Evolutionary conservation across 2,888 invertebrate species (phyloP).

Genomic region (Chrysolina oricalcia): DNA sequence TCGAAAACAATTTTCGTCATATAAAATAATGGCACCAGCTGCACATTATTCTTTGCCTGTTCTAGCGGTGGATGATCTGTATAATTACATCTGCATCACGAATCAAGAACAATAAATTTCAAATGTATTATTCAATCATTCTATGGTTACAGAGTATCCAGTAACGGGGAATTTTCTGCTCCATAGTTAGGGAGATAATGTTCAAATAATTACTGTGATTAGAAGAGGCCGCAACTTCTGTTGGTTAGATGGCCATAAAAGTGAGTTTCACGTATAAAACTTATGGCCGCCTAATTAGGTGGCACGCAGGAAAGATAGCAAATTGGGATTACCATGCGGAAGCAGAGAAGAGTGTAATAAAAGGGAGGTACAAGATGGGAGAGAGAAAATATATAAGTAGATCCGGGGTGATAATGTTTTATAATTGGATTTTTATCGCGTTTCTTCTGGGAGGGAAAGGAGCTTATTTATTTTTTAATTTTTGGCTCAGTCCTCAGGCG

Average conservation of each 20-base stretch:
- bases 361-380: slow-evolving; percentile 44
- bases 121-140: slow-evolving; percentile 7
- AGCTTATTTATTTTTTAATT: slow-evolving; percentile 27
- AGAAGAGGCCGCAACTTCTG: slow-evolving; percentile 11
- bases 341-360: slow-evolving; percentile 53
- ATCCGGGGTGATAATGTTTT: slow-evolving; percentile 45
- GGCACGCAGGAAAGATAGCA: slow-evolving; percentile 59
- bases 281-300: slow-evolving; percentile 68
- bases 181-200: background rate
- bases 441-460: slow-evolving; percentile 19
- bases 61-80: background rate
- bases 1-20: no score
- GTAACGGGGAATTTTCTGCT: background rate
- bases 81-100: background rate
- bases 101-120: background rate
- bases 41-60: background rate
- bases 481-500: background rate
- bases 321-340: slow-evolving; percentile 59
- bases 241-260: slow-evolving; percentile 17
- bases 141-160: background rate
- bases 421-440: slow-evolving; percentile 53
- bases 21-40: background rate
- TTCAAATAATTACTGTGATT: slow-evolving; percentile 4
- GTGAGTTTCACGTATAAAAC: slow-evolving; percentile 58
- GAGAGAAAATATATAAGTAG: slow-evolving; percentile 32